Percentiles rank a stretch among this genome's conserved stretches.
These are phyloP conservation scores for Dromiciops gliroides DNA, from an alignment of 2,113 vertebrate species.

Conservation along the genomic window DNA sequence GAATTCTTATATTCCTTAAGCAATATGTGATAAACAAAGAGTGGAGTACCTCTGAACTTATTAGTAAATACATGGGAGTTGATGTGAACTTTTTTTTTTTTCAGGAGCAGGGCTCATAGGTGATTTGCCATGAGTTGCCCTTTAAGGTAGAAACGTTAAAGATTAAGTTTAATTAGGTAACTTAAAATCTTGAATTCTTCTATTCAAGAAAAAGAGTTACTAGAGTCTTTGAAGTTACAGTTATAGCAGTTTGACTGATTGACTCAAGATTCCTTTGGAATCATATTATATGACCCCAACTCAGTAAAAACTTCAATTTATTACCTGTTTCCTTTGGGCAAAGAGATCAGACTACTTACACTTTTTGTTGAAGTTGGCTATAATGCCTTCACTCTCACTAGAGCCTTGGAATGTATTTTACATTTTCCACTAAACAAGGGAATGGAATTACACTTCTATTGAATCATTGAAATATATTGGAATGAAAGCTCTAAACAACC, in stretches of 20 bases:
- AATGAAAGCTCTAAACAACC: neutral
- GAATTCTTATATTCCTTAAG: slow-evolving; percentile 32
- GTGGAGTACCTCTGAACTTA: too few relatives aligned
- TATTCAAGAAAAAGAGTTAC: too few relatives aligned
- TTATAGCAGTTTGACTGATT: neutral
- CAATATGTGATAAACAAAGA: neutral
- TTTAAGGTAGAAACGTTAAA: too few relatives aligned
- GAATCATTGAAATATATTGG: neutral
- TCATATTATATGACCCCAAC: neutral
- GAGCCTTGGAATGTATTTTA: neutral
- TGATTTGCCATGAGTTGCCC: too few relatives aligned
- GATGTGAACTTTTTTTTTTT: slow-evolving; percentile 36
- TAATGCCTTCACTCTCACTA: neutral
- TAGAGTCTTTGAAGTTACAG: too few relatives aligned
- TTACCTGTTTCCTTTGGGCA: neutral
- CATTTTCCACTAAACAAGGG: neutral
- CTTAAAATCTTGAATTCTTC: too few relatives aligned
- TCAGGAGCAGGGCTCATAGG: neutral
- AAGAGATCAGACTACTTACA: neutral
- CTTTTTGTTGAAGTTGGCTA: neutral
- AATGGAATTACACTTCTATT: too few relatives aligned
- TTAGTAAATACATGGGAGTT: slow-evolving; percentile 42
- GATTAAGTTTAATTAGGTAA: too few relatives aligned
- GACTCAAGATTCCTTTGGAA: neutral
- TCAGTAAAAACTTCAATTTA: neutral